Conservation (phyloP, 92 coral and sea anemone species). For the Ricordea florida region DNA sequence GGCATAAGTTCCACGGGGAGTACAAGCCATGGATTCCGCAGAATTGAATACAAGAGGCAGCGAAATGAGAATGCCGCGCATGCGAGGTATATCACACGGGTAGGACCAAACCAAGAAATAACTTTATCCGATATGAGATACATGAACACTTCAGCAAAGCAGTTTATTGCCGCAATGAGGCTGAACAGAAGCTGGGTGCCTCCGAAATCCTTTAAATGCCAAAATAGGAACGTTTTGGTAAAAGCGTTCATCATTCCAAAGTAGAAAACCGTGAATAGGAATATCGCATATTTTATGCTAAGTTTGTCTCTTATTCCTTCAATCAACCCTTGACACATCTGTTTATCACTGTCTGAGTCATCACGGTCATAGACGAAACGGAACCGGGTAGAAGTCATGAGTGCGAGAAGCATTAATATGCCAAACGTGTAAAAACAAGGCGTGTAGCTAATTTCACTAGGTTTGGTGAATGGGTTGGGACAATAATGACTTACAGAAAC, state of each 20-base stretch:
- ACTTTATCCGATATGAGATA: conserved; percentile 65
- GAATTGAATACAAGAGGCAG: conserved; percentile 41
- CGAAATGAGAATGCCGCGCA: conserved; percentile 60
- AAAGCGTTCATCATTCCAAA: conserved; percentile 75
- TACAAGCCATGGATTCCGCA: conserved; percentile 67
- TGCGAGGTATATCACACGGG: conserved; percentile 63
- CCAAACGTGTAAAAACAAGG: conserved; percentile 59
- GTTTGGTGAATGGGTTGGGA: conserved; percentile 22
- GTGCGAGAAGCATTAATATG: conserved; percentile 38
- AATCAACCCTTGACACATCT: background rate
- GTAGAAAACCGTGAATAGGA: conserved; percentile 62
- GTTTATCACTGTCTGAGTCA: background rate
- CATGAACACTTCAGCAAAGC: conserved; percentile 67
- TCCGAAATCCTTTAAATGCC: conserved; percentile 79
- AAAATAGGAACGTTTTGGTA: conserved; percentile 72
- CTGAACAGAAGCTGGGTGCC: conserved; percentile 74
- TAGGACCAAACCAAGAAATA: conserved; percentile 54
- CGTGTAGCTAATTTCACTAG: conserved; percentile 43
- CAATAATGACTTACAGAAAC: conserved; percentile 59
- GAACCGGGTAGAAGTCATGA: conserved; percentile 35
- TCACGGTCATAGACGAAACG: conserved; percentile 1
- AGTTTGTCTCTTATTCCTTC: conserved; percentile 22
- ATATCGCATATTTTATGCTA: conserved; percentile 46
- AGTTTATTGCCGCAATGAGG: conserved; percentile 66
- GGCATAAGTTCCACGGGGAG: conserved; percentile 68